Base-by-base conservation (phyloP, 2,113 vertebrate species). In the Chlamydotis undulata region DNA sequence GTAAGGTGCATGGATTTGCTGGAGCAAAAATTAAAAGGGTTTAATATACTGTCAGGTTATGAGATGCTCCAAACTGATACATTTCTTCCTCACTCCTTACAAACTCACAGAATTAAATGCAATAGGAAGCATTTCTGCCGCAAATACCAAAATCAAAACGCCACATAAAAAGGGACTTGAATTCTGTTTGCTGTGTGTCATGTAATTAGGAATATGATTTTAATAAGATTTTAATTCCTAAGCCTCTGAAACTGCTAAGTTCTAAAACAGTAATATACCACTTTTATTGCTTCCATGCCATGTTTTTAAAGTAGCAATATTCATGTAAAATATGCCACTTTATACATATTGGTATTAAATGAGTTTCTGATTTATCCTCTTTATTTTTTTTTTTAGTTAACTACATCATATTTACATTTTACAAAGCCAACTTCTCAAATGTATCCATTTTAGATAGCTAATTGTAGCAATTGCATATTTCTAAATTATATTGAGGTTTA, bases 221-320 rank as follows among this genome's bases (percentile, higher is more conserved):
- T 95, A 98, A 95, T 95, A 97, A 95, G 94, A 69, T 61, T 75
- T 61, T 91, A 88, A 97, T 95, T 97, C 87, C 96, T 95, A 94
- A 96, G 77, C 53, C 63, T 96, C 93, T 97, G 85, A 83, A 83
- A 65, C 49, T 4, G 39, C 4, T 49, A 78, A 9, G 3, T 69
- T 90, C n/a, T 96, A 93, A 93, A 96, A 49, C 29, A 96, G 89
- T 60, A 97, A 94, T 78, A 77, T 23, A 91, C 4, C 37, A 49
- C 39, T 94, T 96, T 95, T 96, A 94, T 76, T 91, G 71, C 84
- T 67, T 79, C 57, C 57, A 83, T 85, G 61, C 39, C 79, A 68
- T 5, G 68, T 84, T 96, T 95, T 81, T 83, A 14, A 53, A 70
- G 84, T 23, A 87, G 49, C 17, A 68, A 76, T 83, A 86, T 7